These are phyloP conservation scores for Hydractinia symbiolongicarpus DNA, from an alignment of 30 jellyfish, hydroid and myxozoan genomes.

Conservation along the genomic window DNA sequence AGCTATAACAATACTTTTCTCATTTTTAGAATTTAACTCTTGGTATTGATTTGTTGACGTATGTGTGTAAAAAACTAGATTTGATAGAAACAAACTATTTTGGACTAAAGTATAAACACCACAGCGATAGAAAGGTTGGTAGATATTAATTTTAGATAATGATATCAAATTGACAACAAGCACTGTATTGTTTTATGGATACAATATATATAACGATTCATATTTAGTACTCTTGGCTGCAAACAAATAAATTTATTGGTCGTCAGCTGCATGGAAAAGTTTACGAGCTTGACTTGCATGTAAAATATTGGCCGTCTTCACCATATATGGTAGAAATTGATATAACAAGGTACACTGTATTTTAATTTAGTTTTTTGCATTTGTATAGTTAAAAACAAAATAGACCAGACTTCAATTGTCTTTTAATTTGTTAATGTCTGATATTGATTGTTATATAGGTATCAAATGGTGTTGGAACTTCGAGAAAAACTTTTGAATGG, in stretches of 20 bases:
- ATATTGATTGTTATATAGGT: too few species aligned
- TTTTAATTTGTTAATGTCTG: too few species aligned
- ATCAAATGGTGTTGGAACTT: too few species aligned
- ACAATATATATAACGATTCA: neutral
- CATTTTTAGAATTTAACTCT: neutral
- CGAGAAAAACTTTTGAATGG: too few species aligned
- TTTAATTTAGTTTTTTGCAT: too few species aligned
- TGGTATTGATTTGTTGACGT: constrained; percentile 1
- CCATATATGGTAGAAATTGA: constrained; percentile 3
- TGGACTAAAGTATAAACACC: neutral
- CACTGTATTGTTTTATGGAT: neutral
- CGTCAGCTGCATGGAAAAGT: constrained; percentile 3
- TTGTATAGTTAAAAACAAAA: too few species aligned
- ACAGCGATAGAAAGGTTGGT: neutral
- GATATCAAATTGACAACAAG: neutral
- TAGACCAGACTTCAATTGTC: too few species aligned
- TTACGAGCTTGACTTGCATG: neutral
- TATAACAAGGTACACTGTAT: neutral
- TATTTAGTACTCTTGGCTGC: constrained; percentile 7
- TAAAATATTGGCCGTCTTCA: constrained; percentile 20
- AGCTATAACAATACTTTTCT: neutral
- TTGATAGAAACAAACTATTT: neutral
- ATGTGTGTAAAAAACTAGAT: neutral
- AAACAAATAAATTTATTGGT: constrained; percentile 14
- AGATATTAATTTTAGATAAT: neutral